Evolutionary conservation across 2,888 invertebrate genomes (phyloP), one percentile per base, ranked within the genome.

Genomic region (Pristionchus exspectatus): DNA sequence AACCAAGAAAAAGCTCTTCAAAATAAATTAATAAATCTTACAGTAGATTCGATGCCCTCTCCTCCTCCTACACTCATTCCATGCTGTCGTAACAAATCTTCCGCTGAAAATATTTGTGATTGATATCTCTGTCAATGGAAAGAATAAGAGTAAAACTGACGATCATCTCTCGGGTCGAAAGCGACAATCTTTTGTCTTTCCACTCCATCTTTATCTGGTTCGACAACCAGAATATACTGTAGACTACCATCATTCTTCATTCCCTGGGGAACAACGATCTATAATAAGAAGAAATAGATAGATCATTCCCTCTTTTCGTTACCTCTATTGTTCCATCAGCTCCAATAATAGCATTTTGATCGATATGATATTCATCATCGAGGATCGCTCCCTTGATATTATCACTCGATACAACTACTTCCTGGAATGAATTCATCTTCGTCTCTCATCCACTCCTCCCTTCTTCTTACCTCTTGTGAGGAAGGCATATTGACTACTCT

Each of bases 211-310:
- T 77, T 86, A 30, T 87, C 91, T 27, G 63, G 59, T 33, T 87
- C 74, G 33, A 91, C 89, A 14, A 91, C 74, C 18, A 91, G 56
- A 30, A 84, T 89, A 56, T 89, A 86, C 50, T 81, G 81, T 16
- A 89, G 81, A 5, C 56, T 72, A 4, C 33, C 84, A 24, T 77
- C 56, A 56, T 89, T 77, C 63, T 87, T 88, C 69, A 85, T 69
- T 27, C 84, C 91, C 16, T 74, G 90, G 5, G 90, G 90, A 5
- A 91, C 50, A 18, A 90, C 33, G 18, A 91, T 89, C 89, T 89
- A 63, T 21, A 87, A 87, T 44, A 21, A 24, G 14, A 30, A 14
- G 33, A 14, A 87, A 18, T 44, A 14, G 30, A 63, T 86, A 4
- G 21, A n/a, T 38, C 18, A 27, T 54, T 30, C 56, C 44, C 38